These are phyloP conservation scores for Anabacerthia variegaticeps DNA, from an alignment of 2,797 vertebrate species.

Conservation along the genomic window DNA sequence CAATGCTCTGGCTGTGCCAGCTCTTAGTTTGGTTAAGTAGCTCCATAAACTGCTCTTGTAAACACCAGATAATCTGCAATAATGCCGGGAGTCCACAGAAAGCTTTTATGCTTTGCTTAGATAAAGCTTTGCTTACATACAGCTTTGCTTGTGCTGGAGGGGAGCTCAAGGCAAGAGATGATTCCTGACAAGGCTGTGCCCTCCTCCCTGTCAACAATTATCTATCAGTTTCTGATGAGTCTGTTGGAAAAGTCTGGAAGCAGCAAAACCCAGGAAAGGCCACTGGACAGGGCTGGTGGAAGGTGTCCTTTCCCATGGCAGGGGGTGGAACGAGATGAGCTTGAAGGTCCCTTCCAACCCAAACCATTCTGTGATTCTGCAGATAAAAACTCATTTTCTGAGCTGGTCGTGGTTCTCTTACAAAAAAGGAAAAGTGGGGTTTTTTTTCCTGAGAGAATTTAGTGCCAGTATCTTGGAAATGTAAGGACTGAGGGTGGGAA, in stretches of 20 bases:
- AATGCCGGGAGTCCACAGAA: neutral
- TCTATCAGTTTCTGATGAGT: neutral
- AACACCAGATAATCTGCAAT: conserved; percentile 24
- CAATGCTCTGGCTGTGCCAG: neutral
- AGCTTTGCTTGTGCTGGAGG: neutral
- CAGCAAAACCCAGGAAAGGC: neutral
- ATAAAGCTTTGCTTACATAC: neutral
- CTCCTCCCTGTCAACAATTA: neutral
- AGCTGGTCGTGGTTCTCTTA: accelerated
- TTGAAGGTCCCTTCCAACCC: neutral
- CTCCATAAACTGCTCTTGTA: neutral
- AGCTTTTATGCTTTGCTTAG: conserved; percentile 20
- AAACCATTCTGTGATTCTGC: neutral
- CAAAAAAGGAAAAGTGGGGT: accelerated
- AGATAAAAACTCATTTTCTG: neutral
- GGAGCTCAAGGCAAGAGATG: neutral
- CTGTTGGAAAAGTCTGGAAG: neutral
- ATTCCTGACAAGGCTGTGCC: neutral
- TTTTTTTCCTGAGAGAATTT: neutral
- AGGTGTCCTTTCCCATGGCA: neutral
- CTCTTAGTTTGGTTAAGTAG: neutral
- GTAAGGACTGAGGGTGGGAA: neutral
- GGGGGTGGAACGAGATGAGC: neutral
- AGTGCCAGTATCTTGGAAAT: neutral
- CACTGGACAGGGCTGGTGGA: neutral